A percentile compares a stretch with the other conserved stretches of the same genome.
Conservation (phyloP, 2,888 invertebrate genomes). For the Leptothorax acervorum region DNA sequence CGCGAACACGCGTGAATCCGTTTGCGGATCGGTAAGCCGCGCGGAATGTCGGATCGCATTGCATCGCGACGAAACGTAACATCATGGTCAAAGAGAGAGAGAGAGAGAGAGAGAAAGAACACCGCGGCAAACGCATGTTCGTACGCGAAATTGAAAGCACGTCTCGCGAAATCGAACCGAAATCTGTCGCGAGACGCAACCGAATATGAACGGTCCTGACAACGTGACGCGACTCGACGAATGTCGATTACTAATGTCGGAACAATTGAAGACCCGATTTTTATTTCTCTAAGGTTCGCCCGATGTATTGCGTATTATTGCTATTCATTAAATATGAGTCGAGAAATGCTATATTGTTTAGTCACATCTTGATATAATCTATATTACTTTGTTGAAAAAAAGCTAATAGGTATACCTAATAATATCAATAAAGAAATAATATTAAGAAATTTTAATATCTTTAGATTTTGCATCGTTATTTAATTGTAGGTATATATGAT, state of each 20-base stretch:
- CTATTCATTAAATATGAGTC: neutral
- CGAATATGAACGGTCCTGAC: conserved; percentile 51
- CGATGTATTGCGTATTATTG: neutral
- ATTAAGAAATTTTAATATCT: neutral
- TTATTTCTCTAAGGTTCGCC: neutral
- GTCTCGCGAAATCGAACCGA: conserved; percentile 55
- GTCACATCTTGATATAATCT: neutral
- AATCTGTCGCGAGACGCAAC: conserved; percentile 52
- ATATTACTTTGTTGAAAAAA: neutral
- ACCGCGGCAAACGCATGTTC: conserved; percentile 33
- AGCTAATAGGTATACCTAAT: neutral
- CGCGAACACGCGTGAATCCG: conserved; percentile 56
- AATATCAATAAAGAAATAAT: neutral
- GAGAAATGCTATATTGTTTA: neutral
- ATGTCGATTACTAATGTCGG: conserved; percentile 49
- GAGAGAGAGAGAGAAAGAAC: neutral
- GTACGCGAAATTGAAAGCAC: conserved; percentile 63
- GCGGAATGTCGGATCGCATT: conserved; percentile 61
- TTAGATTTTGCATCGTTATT: neutral
- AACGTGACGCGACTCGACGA: conserved; percentile 55
- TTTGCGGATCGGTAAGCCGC: conserved; percentile 69
- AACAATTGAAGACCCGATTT: neutral
- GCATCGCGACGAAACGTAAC: conserved; percentile 62
- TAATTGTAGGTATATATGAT: neutral
- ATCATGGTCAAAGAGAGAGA: conserved; percentile 3